Evolutionary conservation across 2,888 invertebrate species (phyloP).

Genomic region (Hypselothyrea guttata): DNA sequence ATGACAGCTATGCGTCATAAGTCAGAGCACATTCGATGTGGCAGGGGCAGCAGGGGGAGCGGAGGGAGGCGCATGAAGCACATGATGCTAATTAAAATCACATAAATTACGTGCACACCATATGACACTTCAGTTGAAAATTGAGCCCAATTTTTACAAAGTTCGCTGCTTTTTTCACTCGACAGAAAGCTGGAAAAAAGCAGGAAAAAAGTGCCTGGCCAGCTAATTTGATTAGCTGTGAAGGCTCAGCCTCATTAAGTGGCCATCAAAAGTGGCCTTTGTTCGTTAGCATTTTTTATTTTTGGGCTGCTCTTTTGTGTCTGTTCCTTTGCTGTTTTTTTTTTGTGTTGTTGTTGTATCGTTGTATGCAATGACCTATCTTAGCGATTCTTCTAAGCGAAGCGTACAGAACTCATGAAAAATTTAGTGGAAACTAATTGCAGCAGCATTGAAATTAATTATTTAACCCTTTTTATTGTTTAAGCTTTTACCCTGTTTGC

Average conservation of each 20-base stretch:
- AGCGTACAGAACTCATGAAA: constrained; percentile 68
- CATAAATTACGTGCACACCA: constrained; percentile 72
- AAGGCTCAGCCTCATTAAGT: constrained; percentile 63
- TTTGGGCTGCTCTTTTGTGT: constrained; percentile 13
- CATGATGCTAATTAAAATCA: constrained; percentile 69
- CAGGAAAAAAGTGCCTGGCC: constrained; percentile 62
- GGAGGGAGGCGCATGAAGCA: constrained; percentile 1
- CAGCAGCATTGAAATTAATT: constrained; percentile 78
- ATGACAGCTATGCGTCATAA: constrained; percentile 74
- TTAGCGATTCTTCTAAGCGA: constrained; percentile 29
- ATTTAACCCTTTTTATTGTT: constrained; percentile 79
- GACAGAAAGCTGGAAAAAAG: constrained; percentile 38
- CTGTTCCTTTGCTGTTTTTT: constrained; percentile 15
- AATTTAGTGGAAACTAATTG: constrained; percentile 78
- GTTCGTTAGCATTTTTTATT: constrained; percentile 25
- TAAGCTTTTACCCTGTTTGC: constrained; percentile 59
- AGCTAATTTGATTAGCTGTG: constrained; percentile 75
- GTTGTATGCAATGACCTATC: constrained; percentile 32
- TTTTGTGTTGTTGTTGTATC: constrained; percentile 7
- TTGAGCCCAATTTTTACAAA: constrained; percentile 42
- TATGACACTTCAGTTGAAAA: constrained; percentile 51
- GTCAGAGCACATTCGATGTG: constrained; percentile 23
- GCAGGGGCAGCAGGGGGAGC: constrained; percentile 1
- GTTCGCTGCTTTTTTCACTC: constrained; percentile 19
- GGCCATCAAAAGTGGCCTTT: constrained; percentile 51